Base-by-base conservation (phyloP, 2,888 invertebrate genomes). In the Isotomurus palustris region DNA sequence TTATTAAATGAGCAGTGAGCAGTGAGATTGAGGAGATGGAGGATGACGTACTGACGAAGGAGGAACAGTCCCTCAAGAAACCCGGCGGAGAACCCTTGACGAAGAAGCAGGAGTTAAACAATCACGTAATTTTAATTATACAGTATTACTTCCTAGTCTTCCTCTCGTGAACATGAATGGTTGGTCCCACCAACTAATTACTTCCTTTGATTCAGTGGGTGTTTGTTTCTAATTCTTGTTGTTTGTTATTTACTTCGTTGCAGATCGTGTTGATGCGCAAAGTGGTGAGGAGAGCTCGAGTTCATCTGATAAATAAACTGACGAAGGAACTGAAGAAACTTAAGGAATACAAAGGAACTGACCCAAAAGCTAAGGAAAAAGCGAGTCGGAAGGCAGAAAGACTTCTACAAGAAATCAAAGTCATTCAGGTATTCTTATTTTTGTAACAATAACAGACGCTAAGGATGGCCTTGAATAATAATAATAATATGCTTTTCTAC, bases 181-280 rank as follows among this genome's bases (percentile, higher is more conserved):
- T 49, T 48, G 19, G 22, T 43, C 2, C 40, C 17, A n/a, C n/a
- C 22, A 24, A 14, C 24, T 25, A 51, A 51, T 25, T 40, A 14
- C n/a, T 24, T 41, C 29, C 27, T 28, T n/a, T 50, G 28, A 28
- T 32, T 28, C 14, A 27, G 10, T 24, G 8, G 22, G 28, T 25
- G 25, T n/a, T 44, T 35, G 27, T 43, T 35, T 10, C 29, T 25
- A 35, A 38, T 25, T 43, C 19, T 24, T 43, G 32, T 43, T 44
- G 22, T 35, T 17, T 45, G n/a, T 48, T 40, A n/a, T 35, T 44
- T 43, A 28, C 12, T 54, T 1, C 53, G 29, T 53, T 53, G 35
- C 43, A 70, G 69, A 62, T 68, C 40, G 66, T 68, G 4, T 50
- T 58, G 25, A 68, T 68, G 68, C 57, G 69, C 47, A 67, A 65